Percentiles rank a stretch among this genome's conserved stretches.
phyloP scores from a whole-genome alignment of 1,140 invertebrate species.

The Drosophila tani region DNA sequence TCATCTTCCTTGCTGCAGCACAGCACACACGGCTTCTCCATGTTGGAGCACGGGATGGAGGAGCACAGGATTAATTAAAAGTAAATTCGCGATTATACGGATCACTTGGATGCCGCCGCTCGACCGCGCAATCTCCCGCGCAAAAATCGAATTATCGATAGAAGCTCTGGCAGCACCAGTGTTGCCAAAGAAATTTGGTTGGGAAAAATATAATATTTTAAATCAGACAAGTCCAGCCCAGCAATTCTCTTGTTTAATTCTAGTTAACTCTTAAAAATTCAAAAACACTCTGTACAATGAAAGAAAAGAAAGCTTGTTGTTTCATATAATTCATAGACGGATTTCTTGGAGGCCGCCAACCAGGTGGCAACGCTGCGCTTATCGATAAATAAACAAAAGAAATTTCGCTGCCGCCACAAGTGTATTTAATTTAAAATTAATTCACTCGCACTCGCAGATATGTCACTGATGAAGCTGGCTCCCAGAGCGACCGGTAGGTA shows the following conservation, averaged over 20 bases:
- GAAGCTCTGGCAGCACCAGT: neutral
- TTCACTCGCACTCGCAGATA: neutral
- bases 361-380: slow-evolving; percentile 4
- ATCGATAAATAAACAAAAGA: slow-evolving; percentile 22
- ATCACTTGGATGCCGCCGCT: neutral
- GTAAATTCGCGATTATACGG: neutral
- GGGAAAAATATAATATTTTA: neutral
- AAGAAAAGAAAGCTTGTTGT: too few relatives aligned
- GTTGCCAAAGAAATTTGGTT: neutral
- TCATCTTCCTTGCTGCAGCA: slow-evolving; percentile 1
- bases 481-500: slow-evolving; percentile 23
- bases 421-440: slow-evolving; percentile 22
- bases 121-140: neutral
- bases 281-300: neutral
- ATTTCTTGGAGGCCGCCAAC: too few relatives aligned
- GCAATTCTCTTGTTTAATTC: neutral
- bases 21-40: slow-evolving; percentile 1
- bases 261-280: neutral
- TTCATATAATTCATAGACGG: too few relatives aligned
- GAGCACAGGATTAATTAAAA: too few relatives aligned
- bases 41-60: neutral
- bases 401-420: slow-evolving; percentile 22
- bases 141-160: neutral
- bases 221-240: neutral
- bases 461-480: slow-evolving; percentile 22